Percentiles rank a stretch among this genome's conserved stretches.
These are phyloP conservation scores for Anguilla obscura DNA, from an alignment of 2,797 vertebrate genomes.

Conservation along the genomic window DNA sequence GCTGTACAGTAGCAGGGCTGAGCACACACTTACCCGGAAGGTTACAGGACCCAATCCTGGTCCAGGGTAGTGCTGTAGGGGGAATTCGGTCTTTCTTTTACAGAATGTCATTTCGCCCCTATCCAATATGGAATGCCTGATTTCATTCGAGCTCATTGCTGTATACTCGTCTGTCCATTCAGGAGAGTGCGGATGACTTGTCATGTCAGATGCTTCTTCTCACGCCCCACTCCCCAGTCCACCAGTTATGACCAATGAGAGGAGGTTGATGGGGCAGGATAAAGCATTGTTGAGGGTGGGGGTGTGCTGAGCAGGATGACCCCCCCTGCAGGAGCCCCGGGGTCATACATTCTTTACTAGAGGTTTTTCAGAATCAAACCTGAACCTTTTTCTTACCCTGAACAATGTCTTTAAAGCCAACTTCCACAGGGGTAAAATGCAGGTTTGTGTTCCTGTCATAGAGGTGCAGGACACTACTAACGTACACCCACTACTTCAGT, in stretches of 20 bases:
- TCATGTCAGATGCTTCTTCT: slow-evolving; percentile 50
- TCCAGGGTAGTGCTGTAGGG: not conserved
- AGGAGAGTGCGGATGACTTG: slow-evolving; percentile 46
- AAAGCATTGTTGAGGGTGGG: no score
- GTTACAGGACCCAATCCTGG: not conserved
- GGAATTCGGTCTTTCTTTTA: not conserved
- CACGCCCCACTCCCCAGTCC: not conserved
- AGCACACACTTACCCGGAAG: not conserved
- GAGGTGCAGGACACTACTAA: no score
- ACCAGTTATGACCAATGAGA: no score
- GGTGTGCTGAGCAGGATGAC: no score
- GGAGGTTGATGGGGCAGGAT: no score
- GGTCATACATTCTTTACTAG: not conserved
- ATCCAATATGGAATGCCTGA: slow-evolving; percentile 17
- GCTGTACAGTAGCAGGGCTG: slow-evolving; percentile 39
- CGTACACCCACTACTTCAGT: no score
- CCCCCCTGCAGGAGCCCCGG: no score
- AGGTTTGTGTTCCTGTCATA: no score
- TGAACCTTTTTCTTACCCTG: not conserved
- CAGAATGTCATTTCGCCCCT: no score
- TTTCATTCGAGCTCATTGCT: slow-evolving; percentile 55
- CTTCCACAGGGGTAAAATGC: no score
- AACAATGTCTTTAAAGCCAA: no score
- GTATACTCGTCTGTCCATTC: slow-evolving; percentile 54
- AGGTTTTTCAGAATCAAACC: not conserved